Evolutionary conservation across 2,113 vertebrate genomes (phyloP).

Genomic region (Clarias batrachus): DNA sequence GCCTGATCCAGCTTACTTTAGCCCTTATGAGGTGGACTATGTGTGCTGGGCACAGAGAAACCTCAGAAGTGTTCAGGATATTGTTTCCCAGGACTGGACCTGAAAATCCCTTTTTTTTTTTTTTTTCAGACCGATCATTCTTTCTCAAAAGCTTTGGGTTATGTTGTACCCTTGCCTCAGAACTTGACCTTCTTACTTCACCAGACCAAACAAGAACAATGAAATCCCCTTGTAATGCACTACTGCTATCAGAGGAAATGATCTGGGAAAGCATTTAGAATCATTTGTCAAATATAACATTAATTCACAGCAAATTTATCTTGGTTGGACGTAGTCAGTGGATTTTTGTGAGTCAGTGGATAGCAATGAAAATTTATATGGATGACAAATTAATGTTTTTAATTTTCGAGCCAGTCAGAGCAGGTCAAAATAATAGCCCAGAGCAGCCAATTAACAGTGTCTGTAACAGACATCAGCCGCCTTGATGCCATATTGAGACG

Average conservation of each 20-base stretch:
- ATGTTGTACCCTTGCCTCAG: neutral
- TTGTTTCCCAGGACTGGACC: neutral
- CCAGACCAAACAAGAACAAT: neutral
- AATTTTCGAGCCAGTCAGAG: too few relatives aligned
- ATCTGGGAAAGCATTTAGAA: neutral
- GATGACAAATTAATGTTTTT: neutral
- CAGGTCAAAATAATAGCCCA: neutral
- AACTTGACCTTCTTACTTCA: neutral
- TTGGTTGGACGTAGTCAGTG: neutral
- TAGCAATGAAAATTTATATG: neutral
- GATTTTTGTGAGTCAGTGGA: neutral
- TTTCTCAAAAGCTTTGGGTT: neutral
- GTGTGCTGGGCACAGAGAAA: slow-evolving; percentile 7
- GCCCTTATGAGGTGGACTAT: neutral
- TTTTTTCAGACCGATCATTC: slow-evolving; percentile 9
- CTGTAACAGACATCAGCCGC: neutral
- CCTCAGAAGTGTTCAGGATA: neutral
- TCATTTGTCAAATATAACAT: neutral
- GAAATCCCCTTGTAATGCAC: neutral
- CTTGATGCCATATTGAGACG: neutral
- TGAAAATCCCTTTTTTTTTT: neutral
- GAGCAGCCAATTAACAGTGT: neutral
- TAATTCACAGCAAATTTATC: neutral
- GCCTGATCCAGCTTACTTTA: slow-evolving; percentile 8
- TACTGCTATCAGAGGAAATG: neutral